Base-by-base conservation (phyloP, 2,888 invertebrate genomes). In the Macrophya annulata region DNA sequence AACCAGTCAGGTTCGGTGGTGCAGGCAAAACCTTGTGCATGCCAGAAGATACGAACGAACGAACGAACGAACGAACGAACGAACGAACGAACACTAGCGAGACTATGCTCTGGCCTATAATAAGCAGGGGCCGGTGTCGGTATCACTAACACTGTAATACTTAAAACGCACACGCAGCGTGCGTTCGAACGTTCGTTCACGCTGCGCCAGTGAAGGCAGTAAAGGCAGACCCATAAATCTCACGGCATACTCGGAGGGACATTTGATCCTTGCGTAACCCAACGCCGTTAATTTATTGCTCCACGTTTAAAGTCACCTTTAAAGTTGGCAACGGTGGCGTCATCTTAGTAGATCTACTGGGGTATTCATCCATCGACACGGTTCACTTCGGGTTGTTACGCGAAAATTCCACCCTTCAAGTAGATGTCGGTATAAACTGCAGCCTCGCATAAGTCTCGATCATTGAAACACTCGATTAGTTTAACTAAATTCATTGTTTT, bases 201-300 rank as follows among this genome's bases (percentile, higher is more conserved):
- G 91, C 91, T 90, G 91, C 90, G 92, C 91, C 91, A 91, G 91
- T 91, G 89, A 81, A 83, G 83, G 83, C 83, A 83, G 83, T 62
- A 83, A 91, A 92, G 92, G 92, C 90, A 92, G 93, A 93, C 92
- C 90, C 91, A 93, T 93, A 93, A 93, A 93, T 93, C 93, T 93
- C 91, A 87, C 88, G 90, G 92, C 92, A 92, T 93, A 93, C 92
- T 93, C 92, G 91, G 90, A 92, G 93, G 92, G 93, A 93, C 93
- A 93, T 93, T 93, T 93, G 93, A 93, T 93, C 93, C 93, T 93
- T 93, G 93, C 93, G 93, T 93, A 93, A 93, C 93, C 93, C 93
- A 93, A 93, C 93, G 93, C 93, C 92, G 93, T 93, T 93, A 93
- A 93, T 93, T 93, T 93, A 93, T 93, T 92, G 92, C 93, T 90